Percentiles rank a stretch among this genome's conserved stretches.
Conservation (phyloP, 2,888 invertebrate species). For the Protophormia terraenovae region DNA sequence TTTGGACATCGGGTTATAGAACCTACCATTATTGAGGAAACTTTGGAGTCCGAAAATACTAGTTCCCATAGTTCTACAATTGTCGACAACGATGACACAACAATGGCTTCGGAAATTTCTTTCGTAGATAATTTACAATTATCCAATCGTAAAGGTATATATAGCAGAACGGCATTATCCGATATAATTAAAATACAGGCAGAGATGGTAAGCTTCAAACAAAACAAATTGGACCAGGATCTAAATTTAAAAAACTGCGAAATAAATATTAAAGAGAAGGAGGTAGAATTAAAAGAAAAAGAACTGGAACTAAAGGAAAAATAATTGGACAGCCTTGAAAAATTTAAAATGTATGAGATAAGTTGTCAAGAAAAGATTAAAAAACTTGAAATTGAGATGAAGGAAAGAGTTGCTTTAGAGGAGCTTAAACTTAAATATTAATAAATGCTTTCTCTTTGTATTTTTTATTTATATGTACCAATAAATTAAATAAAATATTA, state of each 20-base stretch:
- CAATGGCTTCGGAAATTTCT: no score
- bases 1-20: no score
- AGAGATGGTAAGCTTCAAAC: background rate
- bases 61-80: no score
- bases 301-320: constrained; percentile 22
- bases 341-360: no score
- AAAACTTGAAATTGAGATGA: background rate
- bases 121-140: no score
- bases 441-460: background rate
- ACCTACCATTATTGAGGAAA: no score
- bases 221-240: background rate
- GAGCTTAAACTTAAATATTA: background rate
- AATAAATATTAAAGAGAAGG: constrained; percentile 7
- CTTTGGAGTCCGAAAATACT: no score
- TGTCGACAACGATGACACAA: no score
- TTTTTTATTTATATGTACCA: background rate
- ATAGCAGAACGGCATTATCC: no score
- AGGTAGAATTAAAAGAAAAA: constrained; percentile 10
- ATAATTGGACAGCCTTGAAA: background rate
- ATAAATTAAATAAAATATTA: background rate
- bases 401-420: background rate
- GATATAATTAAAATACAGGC: constrained; percentile 29
- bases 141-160: constrained; percentile 3
- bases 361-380: no score
- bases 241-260: no score